phyloP scores from a whole-genome alignment of 1,140 invertebrate genomes.

The Penaeus japonicus region DNA sequence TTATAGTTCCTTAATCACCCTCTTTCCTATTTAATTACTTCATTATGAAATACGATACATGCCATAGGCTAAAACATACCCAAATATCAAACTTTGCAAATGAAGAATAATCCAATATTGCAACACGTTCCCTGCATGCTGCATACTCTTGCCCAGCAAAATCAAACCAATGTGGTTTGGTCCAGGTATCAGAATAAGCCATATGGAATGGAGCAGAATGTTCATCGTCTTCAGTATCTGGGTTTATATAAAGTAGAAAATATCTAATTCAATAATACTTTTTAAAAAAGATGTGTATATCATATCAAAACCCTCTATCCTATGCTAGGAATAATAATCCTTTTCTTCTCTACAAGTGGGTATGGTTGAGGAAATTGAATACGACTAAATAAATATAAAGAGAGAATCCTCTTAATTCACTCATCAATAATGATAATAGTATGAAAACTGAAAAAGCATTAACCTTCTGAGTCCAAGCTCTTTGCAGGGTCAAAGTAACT shows the following conservation, averaged over 20 bases:
- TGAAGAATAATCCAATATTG: constrained; percentile 95
- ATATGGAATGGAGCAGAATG: constrained; percentile 58
- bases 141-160: constrained; percentile 88
- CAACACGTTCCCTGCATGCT: constrained; percentile 91
- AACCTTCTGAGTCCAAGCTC: neutral
- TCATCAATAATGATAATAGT: no score
- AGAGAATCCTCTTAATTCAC: no score
- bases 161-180: constrained; percentile 94
- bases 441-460: no score
- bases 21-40: no score
- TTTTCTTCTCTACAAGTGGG: no score
- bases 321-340: no score
- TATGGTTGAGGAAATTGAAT: no score
- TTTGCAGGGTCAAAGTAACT: constrained; percentile 80
- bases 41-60: no score
- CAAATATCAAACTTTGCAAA: constrained; percentile 97
- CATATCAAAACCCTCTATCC: no score
- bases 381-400: no score
- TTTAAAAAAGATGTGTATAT: no score
- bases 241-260: constrained; percentile 2
- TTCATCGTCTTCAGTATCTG: neutral
- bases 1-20: no score
- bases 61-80: constrained; percentile 61
- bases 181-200: constrained; percentile 63
- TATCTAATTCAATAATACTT: neutral